These are phyloP conservation scores for Diglossa brunneiventris DNA, from an alignment of 2,113 vertebrate genomes.

Conservation along the genomic window DNA sequence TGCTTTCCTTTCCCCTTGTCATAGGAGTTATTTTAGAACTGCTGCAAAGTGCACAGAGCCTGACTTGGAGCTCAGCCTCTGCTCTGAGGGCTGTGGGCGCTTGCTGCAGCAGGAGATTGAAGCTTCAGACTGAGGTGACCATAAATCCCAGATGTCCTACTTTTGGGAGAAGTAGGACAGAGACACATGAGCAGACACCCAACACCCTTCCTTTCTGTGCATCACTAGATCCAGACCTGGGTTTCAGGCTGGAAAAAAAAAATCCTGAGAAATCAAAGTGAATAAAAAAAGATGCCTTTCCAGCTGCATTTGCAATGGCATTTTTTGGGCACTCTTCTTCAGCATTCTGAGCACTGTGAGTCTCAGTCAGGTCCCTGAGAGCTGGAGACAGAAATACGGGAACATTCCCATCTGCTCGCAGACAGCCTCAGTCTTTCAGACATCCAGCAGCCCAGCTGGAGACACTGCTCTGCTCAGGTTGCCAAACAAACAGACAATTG, in stretches of 20 bases:
- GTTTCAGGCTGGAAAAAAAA: not conserved
- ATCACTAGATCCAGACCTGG: not conserved
- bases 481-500: constrained; percentile 34
- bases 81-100: not conserved
- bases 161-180: constrained; percentile 3
- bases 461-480: constrained; percentile 20
- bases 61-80: not conserved
- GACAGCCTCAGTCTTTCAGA: constrained; percentile 28
- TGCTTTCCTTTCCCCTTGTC: not conserved
- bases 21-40: not conserved
- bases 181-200: not conserved
- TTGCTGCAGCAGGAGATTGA: not conserved
- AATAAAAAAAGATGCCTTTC: not conserved
- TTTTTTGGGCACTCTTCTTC: constrained; percentile 16
- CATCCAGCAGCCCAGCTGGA: constrained; percentile 38
- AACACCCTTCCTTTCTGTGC: not conserved
- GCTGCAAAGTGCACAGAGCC: not conserved
- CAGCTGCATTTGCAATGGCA: constrained; percentile 22
- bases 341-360: not conserved
- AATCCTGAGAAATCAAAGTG: not conserved
- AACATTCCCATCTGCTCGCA: constrained; percentile 28
- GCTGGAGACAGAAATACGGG: constrained; percentile 1
- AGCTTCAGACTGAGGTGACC: not conserved
- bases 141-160: constrained; percentile 1
- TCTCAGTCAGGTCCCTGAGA: not conserved